Base-by-base conservation (phyloP, 1,140 invertebrate genomes). In the Trialeurodes vaporariorum region DNA sequence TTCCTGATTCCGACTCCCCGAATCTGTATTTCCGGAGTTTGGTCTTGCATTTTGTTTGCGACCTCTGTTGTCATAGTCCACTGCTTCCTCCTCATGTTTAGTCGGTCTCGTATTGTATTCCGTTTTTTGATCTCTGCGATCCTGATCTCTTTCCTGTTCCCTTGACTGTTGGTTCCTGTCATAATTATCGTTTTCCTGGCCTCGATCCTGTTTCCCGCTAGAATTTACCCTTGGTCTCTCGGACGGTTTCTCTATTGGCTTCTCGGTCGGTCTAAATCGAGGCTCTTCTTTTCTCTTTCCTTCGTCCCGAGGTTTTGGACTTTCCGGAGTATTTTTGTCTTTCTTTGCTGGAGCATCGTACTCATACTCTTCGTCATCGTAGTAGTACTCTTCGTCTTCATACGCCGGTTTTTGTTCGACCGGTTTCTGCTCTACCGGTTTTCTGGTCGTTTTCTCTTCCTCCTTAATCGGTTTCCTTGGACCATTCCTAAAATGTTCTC, bases 371-470 rank as follows among this genome's bases (percentile, higher is more conserved):
- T 23, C 58, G 23, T 24, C 24, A 62, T 59, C 58, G 21, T 59
- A 59, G n/a, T 68, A 66, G 23, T 72, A 70, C 21, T 73, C 72
- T 27, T 71, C 71, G 25, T 72, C 66, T 27, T 71, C 58, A 17
- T 70, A 61, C 23, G 68, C 62, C 13, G 63, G 60, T 23, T 66
- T 25, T 17, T 66, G 27, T 24, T 61, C 27, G 59, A n/a, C n/a
- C n/a, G n/a, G n/a, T n/a, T n/a, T n/a, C n/a, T n/a, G n/a, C n/a
- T n/a, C n/a, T n/a, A n/a, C n/a, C n/a, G 61, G 66, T 5, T 49
- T 49, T 2, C 25, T 40, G 11, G 60, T 49, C 12, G 67, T 34
- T 25, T 49, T 17, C 34, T 49, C 34, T 17, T 49, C 34, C 34
- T 49, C 34, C 34, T 49, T 49, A 17, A 49, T 49, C 34, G 34